Evolutionary conservation across 2,888 invertebrate species (phyloP), one percentile per base, ranked within the genome.

Genomic region (Sesia bembeciformis): DNA sequence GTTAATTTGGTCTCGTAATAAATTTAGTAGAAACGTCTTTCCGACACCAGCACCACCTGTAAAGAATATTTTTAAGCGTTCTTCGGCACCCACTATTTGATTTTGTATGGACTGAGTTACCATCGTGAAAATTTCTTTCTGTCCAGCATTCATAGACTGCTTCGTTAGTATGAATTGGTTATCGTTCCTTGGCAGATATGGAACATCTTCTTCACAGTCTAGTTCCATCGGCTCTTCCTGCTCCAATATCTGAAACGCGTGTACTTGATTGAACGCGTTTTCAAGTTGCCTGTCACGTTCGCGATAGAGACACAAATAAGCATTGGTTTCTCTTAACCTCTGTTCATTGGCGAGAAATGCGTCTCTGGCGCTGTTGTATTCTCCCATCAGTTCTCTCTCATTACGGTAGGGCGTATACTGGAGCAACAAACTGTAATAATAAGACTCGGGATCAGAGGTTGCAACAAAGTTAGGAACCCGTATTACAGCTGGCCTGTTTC

Each of bases 381-480:
- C 66, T 55, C 50, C 64, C 3, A 68, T 40, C 23, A 68, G 49
- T 60, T 71, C 67, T 40, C 8, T 49, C 56, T 68, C 66, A 51
- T 41, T 55, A 23, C 64, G 59, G 56, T 64, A 70, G 38, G 68
- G 65, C 56, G 62, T 57, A 58, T 68, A 66, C 51, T 66, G 64
- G 42, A 69, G 38, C 7, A 74, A 62, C 53, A 72, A 61, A 54
- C 68, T 70, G 57, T n/a, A n/a, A n/a, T n/a, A n/a, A n/a, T n/a
- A n/a, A n/a, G n/a, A n/a, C n/a, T n/a, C n/a, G n/a, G n/a, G n/a
- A n/a, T n/a, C n/a, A n/a, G n/a, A n/a, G n/a, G n/a, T n/a, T n/a
- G n/a, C n/a, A n/a, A n/a, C n/a, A n/a, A n/a, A n/a, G n/a, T n/a
- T n/a, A n/a, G n/a, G n/a, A n/a, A n/a, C n/a, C n/a, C n/a, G n/a